Conservation (phyloP, 1,140 invertebrate genomes). For the Drosophila melanogaster region DNA sequence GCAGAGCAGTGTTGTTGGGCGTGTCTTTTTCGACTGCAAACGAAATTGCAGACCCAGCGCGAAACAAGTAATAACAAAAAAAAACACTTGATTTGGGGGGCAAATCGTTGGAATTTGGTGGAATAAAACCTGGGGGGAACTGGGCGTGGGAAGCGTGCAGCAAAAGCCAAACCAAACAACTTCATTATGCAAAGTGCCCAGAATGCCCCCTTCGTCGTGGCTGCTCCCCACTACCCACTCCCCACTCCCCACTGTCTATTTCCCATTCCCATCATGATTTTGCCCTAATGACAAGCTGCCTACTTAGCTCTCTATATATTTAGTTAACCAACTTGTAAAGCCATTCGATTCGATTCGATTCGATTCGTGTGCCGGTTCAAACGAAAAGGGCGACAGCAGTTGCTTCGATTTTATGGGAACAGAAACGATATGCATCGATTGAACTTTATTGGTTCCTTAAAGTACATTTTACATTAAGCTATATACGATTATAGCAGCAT, state of each 20-base stretch:
- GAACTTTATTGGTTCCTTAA: neutral
- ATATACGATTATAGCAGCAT: too few species aligned
- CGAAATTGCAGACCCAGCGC: slow-evolving; percentile 33
- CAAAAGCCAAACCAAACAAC: slow-evolving; percentile 51
- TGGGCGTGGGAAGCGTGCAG: slow-evolving; percentile 63
- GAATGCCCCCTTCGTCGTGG: slow-evolving; percentile 25
- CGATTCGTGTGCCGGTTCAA: slow-evolving; percentile 26
- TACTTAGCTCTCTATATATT: slow-evolving; percentile 43
- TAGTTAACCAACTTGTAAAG: slow-evolving; percentile 9
- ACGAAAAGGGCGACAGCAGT: slow-evolving; percentile 26
- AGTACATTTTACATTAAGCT: too few species aligned
- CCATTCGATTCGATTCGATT: slow-evolving; percentile 31
- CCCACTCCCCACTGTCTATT: neutral
- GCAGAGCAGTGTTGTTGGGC: slow-evolving; percentile 9
- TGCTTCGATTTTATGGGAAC: slow-evolving; percentile 31
- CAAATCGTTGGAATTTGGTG: neutral
- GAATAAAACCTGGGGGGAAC: slow-evolving; percentile 1
- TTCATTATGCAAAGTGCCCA: slow-evolving; percentile 72
- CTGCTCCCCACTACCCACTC: neutral
- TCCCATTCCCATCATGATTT: slow-evolving; percentile 58
- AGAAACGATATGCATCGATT: neutral
- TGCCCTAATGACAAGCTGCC: slow-evolving; percentile 26
- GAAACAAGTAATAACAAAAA: slow-evolving; percentile 55
- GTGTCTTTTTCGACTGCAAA: slow-evolving; percentile 17
- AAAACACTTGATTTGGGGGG: slow-evolving; percentile 54